Base-by-base conservation (phyloP, 2,113 vertebrate species). In the Aptenodytes forsteri region DNA sequence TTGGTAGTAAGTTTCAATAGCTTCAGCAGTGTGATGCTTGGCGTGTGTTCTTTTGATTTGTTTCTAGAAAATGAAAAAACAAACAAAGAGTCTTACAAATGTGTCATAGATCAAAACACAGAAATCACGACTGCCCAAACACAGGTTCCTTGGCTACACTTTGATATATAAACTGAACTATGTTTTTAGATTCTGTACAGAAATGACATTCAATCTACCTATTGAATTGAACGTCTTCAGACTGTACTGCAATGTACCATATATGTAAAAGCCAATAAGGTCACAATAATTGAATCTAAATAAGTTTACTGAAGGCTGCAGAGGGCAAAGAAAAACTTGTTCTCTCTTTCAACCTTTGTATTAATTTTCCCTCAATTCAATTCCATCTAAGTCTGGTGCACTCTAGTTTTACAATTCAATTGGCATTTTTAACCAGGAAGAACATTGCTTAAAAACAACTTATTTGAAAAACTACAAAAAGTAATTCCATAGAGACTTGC, bases 381-480 rank as follows among this genome's bases (percentile, higher is more conserved):
- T 98, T 98, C 98, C 98, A 98, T 97, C 98, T 96, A 97, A 99
- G 98, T 98, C 99, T 98, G 83, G 92, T 90, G 93, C 82, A 96
- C 95, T 98, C 97, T 93, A 86, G 98, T 98, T 98, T 98, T 98
- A 99, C 98, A 98, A 99, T 99, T 99, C 98, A 99, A 99, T 99
- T 99, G 99, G 98, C 97, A 98, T 99, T 99, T 98, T 98, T 98
- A 98, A 98, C 98, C 95, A 98, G 98, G 98, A 99, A 98, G 98
- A 99, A 98, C 98, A 98, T 97, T 99, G 99, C 98, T 99, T 99
- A 99, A 99, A 99, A 99, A 98, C 98, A 98, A 99, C 99, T 99
- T 99, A 99, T 99, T 99, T 99, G 99, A 99, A 99, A 97, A 99
- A 99, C 99, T 99, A 99, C 99, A 99, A 98, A 99, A 99, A 98